Conservation (phyloP, 2,113 vertebrate species). For the Bucco capensis region DNA sequence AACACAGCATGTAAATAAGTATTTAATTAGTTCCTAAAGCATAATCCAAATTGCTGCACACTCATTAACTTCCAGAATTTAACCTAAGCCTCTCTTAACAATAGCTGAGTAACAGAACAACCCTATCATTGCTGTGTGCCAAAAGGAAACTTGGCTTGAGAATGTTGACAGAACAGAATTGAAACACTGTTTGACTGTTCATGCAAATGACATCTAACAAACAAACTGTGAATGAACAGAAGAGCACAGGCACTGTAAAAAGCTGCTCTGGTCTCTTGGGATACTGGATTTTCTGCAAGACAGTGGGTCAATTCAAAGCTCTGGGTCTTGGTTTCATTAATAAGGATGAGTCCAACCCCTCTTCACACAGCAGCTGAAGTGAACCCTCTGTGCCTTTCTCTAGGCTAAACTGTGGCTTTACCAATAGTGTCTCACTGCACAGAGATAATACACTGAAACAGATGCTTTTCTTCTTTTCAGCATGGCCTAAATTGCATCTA, state of each 20-base stretch:
- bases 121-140: not conserved
- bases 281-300: constrained; percentile 8
- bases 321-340: constrained; percentile 10
- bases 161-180: not conserved
- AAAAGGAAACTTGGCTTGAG: constrained; percentile 39
- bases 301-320: constrained; percentile 23
- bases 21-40: constrained; percentile 48
- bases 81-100: constrained; percentile 42
- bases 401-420: not conserved
- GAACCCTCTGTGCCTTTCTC: not conserved
- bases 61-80: constrained; percentile 33
- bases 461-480: not conserved
- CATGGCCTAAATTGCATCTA: not conserved
- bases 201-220: constrained; percentile 53
- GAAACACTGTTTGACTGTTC: constrained; percentile 44
- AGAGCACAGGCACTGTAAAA: not conserved
- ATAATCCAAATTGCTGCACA: constrained; percentile 35
- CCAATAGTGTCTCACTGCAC: not conserved
- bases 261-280: not conserved
- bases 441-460: not conserved
- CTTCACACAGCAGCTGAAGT: not conserved
- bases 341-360: not conserved
- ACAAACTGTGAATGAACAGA: constrained; percentile 50
- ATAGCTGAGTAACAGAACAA: constrained; percentile 22
- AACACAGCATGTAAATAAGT: constrained; percentile 40